A percentile compares a stretch with the other conserved stretches of the same genome.
phyloP scores from a whole-genome alignment of 2,888 invertebrate species.

The Lasioglossum pauxillum region DNA sequence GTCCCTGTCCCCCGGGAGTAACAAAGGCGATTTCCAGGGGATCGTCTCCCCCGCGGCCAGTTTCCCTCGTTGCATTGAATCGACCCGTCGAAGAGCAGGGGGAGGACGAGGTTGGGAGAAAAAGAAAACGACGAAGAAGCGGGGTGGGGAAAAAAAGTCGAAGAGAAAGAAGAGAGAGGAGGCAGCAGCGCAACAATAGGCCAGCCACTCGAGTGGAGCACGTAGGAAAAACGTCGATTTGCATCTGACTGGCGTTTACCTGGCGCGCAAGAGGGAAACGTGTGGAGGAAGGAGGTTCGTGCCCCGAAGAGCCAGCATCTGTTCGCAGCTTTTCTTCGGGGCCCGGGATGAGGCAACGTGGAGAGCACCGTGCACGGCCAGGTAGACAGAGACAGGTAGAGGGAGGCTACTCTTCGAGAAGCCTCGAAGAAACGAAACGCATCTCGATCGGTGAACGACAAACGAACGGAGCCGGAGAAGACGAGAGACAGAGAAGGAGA shows the following conservation, averaged over 20 bases:
- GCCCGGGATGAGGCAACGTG: constrained; percentile 43
- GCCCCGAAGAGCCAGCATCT: constrained; percentile 68
- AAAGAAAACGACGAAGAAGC: not conserved
- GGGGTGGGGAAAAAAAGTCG: not conserved
- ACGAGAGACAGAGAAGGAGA: constrained; percentile 66
- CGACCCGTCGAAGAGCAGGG: not conserved
- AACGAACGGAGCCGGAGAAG: constrained; percentile 10
- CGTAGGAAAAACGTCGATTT: constrained; percentile 64
- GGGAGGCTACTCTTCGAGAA: constrained; percentile 7
- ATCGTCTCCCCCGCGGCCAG: constrained; percentile 37
- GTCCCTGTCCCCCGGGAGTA: not conserved
- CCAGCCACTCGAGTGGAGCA: constrained; percentile 38
- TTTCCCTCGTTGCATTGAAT: constrained; percentile 27
- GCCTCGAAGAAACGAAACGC: constrained; percentile 50
- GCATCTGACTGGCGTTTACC: constrained; percentile 70
- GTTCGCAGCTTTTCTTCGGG: constrained; percentile 71
- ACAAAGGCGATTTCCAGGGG: constrained; percentile 37
- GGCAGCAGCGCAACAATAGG: constrained; percentile 43
- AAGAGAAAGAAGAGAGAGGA: not conserved
- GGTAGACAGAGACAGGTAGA: constrained; percentile 25
- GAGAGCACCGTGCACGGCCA: not conserved
- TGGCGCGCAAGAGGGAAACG: constrained; percentile 42
- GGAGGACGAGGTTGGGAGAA: not conserved
- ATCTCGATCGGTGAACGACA: constrained; percentile 47
- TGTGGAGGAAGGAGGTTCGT: constrained; percentile 16